A percentile compares a stretch with the other conserved stretches of the same genome.
These are phyloP conservation scores for Rhingia rostrata DNA, from an alignment of 2,888 invertebrate genomes.

Conservation along the genomic window DNA sequence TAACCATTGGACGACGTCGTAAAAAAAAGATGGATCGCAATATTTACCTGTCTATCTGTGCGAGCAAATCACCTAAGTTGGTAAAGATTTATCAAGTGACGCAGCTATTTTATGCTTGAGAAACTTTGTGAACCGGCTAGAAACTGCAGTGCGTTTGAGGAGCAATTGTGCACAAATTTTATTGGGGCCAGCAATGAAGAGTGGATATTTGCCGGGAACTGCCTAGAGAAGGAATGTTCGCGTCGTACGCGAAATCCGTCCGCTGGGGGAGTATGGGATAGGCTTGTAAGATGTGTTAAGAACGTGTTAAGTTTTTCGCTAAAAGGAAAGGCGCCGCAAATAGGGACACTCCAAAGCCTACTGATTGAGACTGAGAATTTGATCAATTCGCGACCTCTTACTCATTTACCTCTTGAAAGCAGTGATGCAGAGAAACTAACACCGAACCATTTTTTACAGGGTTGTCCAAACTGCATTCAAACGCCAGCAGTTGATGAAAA, in stretches of 20 bases:
- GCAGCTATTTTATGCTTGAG: too few species aligned
- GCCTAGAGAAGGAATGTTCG: conserved; percentile 32
- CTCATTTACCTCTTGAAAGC: neutral
- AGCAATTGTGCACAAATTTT: conserved; percentile 40
- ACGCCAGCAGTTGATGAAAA: conserved; percentile 1
- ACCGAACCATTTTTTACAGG: conserved; percentile 7
- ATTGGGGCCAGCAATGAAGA: conserved; percentile 41
- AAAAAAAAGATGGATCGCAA: conserved; percentile 70
- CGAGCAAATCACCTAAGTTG: conserved; percentile 56
- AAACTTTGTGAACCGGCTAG: too few species aligned
- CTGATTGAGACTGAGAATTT: neutral
- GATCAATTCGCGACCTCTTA: too few species aligned
- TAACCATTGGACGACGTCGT: conserved; percentile 63
- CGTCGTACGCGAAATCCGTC: conserved; percentile 52
- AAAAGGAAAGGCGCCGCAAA: too few species aligned
- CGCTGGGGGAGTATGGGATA: conserved; percentile 70
- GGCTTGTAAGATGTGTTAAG: conserved; percentile 49
- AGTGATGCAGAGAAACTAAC: conserved; percentile 51
- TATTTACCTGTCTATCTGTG: conserved; percentile 52
- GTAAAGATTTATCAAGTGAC: conserved; percentile 55
- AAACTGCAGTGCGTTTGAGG: conserved; percentile 38
- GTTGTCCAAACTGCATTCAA: neutral
- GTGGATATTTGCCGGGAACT: conserved; percentile 24
- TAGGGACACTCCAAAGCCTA: neutral
- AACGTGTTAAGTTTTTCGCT: too few species aligned